These are phyloP conservation scores for Rhynchopsitta pachyrhyncha DNA, from an alignment of 2,113 vertebrate species.

Conservation along the genomic window DNA sequence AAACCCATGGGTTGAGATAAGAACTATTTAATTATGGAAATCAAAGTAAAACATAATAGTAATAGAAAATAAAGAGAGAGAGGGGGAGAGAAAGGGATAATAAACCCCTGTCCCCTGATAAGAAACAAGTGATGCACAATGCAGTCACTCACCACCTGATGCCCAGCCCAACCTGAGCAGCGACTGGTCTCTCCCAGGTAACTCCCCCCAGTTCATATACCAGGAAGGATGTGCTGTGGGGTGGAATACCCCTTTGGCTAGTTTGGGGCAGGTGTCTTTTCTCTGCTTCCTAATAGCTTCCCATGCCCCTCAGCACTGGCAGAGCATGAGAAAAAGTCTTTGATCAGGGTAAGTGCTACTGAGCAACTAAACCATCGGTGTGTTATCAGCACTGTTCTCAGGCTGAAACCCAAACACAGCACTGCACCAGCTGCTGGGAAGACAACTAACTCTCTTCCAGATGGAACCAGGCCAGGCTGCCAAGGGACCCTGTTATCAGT, in stretches of 20 bases:
- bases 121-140: neutral
- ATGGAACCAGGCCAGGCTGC: neutral
- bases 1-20: neutral
- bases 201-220: neutral
- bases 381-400: neutral
- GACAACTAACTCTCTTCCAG: neutral
- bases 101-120: neutral
- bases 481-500: neutral
- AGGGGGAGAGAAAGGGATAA: neutral
- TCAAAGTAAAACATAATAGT: neutral
- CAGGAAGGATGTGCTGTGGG: neutral
- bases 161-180: neutral
- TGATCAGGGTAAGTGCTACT: neutral
- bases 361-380: neutral
- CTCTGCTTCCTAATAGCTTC: neutral
- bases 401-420: neutral
- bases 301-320: neutral
- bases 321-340: neutral
- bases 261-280: neutral
- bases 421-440: neutral
- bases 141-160: neutral
- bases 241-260: neutral
- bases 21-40: neutral
- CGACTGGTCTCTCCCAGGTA: neutral
- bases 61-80: neutral